Conservation (phyloP, 2,113 vertebrate species). For the Bufo bufo region DNA sequence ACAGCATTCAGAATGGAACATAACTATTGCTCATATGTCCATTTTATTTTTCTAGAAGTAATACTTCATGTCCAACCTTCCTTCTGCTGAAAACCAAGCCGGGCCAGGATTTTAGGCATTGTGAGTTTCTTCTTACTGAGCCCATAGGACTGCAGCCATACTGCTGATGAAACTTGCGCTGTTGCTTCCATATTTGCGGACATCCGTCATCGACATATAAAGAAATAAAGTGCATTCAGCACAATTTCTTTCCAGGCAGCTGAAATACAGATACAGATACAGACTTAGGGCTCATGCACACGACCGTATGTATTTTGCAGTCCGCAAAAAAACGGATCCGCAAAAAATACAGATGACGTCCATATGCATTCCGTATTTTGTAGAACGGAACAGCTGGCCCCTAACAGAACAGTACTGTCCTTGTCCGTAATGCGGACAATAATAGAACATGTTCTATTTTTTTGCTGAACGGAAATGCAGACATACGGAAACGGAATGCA, state of each 20-base stretch:
- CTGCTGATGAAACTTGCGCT: constrained; percentile 72
- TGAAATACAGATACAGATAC: not conserved
- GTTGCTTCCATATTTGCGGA: constrained; percentile 60
- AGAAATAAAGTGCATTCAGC: not conserved
- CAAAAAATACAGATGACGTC: no score
- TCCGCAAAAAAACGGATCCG: no score
- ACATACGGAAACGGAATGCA: no score
- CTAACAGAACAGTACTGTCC: no score
- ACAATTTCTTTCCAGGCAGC: not conserved
- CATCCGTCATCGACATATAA: not conserved
- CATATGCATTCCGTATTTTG: no score
- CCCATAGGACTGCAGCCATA: constrained; percentile 76
- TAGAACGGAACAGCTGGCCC: no score
- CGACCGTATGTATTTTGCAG: no score
- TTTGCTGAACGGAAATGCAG: no score
- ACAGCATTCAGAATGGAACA: not conserved
- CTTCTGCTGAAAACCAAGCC: constrained; percentile 77
- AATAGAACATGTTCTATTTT: no score
- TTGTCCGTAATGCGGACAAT: no score
- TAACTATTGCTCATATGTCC: not conserved
- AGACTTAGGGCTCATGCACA: no score
- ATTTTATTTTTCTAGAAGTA: not conserved
- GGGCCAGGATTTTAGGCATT: constrained; percentile 75
- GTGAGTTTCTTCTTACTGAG: constrained; percentile 77
- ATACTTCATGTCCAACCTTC: constrained; percentile 69